Conservation (phyloP, 2,797 vertebrate species). For the Erethizon dorsatum region DNA sequence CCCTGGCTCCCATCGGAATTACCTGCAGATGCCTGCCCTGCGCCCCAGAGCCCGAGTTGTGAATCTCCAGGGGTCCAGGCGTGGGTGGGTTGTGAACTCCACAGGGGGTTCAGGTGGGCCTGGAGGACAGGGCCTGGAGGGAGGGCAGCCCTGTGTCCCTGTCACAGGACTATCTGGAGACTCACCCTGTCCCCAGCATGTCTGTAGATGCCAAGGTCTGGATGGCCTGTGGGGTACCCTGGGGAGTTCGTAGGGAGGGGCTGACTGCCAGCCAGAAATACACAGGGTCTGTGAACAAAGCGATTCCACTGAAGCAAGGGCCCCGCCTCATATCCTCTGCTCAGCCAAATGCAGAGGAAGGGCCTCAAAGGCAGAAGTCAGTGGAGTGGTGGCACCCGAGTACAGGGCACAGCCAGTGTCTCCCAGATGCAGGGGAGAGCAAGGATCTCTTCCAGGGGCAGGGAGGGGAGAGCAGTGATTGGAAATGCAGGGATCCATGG, state of each 20-base stretch:
- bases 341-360: not conserved
- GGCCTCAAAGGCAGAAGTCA: not conserved
- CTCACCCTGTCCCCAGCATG: not conserved
- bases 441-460: not conserved
- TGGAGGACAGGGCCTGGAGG: not conserved
- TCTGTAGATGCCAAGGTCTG: not conserved
- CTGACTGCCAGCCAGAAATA: not conserved
- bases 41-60: too few relatives aligned
- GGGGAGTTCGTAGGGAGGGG: not conserved
- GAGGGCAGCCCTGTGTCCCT: not conserved
- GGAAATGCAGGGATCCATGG: not conserved
- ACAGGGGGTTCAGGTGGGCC: not conserved
- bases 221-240: not conserved
- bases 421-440: not conserved
- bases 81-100: not conserved
- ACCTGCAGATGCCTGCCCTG: too few relatives aligned
- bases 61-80: not conserved
- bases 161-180: not conserved
- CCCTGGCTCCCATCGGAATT: not conserved
- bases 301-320: fast-evolving
- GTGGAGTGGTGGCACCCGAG: not conserved
- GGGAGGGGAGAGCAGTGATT: not conserved
- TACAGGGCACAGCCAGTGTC: not conserved
- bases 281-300: not conserved
- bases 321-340: not conserved